Base-by-base conservation (phyloP, 1,140 invertebrate genomes). In the Dendroctonus ponderosae region DNA sequence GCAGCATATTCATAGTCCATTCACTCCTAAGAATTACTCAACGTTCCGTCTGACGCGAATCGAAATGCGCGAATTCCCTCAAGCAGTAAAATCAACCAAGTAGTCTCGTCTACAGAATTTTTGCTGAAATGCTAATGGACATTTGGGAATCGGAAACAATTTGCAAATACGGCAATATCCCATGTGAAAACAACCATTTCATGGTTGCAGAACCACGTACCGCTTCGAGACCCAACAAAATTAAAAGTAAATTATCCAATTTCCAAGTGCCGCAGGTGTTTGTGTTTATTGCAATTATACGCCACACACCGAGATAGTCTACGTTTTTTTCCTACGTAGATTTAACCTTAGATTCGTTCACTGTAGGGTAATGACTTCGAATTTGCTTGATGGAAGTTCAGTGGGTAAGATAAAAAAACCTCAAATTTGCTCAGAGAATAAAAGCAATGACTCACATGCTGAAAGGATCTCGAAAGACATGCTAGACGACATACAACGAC, bases 231-330 rank as follows among this genome's bases (percentile, higher is more conserved):
- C n/a, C 15, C n/a, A 38, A 38, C 52, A 54, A 39, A 46, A 54
- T 54, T 54, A 54, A 54, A 54, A 54, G 12, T 54, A 54, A 54
- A 54, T 54, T 54, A 54, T 54, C 52, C 52, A 54, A 54, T 54
- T 54, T 39, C 52, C 6, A 26, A 38, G 37, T 54, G 52, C 52
- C 26, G 7, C 7, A 51, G 14, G 49, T 26, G 8, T 26, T 54
- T 7, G 14, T 4, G 52, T 54, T 54, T 54, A 54, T 54, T 54
- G 40, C 52, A 54, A 54, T 54, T 39, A 54, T 54, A 39, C 6
- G 40, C 5, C 52, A 37, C 37, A 39, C 37, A 54, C n/a, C n/a
- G 26, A 39, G 8, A 11, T 12, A 54, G 52, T 54, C 40, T 54
- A 7, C 26, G 26, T 26, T 54, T 54, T 54, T 39, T 9, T 9